Percentiles rank a stretch among this genome's conserved stretches.
Evolutionary conservation across 2,888 invertebrate species (phyloP).

Genomic region (Phengaris arion): DNA sequence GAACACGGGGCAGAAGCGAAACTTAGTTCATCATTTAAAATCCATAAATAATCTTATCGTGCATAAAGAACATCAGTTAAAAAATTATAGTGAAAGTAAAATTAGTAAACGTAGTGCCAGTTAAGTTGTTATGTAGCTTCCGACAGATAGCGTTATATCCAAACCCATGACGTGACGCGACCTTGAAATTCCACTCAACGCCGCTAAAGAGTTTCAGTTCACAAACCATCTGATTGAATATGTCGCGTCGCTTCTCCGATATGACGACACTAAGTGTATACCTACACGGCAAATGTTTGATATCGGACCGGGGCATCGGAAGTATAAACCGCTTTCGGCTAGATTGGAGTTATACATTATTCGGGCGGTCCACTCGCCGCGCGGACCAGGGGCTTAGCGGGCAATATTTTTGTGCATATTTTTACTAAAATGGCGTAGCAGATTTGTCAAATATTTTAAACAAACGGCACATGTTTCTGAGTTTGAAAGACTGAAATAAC

Average conservation of each 20-base stretch:
- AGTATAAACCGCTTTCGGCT: conserved; percentile 49
- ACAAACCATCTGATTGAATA: background rate
- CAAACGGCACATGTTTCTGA: background rate
- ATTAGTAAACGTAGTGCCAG: too few relatives aligned
- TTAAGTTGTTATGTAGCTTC: too few relatives aligned
- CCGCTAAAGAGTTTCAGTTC: too few relatives aligned
- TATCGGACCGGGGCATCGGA: conserved; percentile 36
- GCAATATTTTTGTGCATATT: conserved; percentile 12
- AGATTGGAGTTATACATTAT: conserved; percentile 57
- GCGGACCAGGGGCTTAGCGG: background rate
- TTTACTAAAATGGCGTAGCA: background rate
- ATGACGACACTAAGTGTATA: conserved; percentile 27
- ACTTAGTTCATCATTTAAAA: too few relatives aligned
- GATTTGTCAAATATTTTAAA: conserved; percentile 12
- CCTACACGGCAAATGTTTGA: conserved; percentile 37
- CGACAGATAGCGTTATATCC: too few relatives aligned
- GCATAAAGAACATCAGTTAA: too few relatives aligned
- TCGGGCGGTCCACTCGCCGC: conserved; percentile 40
- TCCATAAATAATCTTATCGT: too few relatives aligned
- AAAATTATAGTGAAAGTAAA: too few relatives aligned
- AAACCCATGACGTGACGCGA: too few relatives aligned
- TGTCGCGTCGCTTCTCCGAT: background rate
- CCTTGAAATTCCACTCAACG: too few relatives aligned
- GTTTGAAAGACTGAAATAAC: background rate
- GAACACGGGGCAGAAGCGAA: too few relatives aligned